Percentiles rank a stretch among this genome's conserved stretches.
These are phyloP conservation scores for Helobdella robusta DNA, from an alignment of 2,888 invertebrate genomes.

Conservation along the genomic window DNA sequence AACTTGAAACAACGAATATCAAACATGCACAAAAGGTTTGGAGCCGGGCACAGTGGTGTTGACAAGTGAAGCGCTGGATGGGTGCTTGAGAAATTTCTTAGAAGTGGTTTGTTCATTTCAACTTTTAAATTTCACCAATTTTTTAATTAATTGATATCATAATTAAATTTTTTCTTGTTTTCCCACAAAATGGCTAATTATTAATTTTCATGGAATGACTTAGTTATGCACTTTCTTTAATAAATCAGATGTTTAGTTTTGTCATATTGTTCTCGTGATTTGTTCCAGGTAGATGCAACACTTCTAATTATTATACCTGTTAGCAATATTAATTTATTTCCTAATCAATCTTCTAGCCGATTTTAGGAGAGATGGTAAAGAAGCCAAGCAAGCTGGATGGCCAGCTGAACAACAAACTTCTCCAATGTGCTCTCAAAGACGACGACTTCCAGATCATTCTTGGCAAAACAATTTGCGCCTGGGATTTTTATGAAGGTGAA, in stretches of 20 bases:
- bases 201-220: not conserved
- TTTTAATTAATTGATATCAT: too few species aligned
- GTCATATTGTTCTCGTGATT: not conserved
- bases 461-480: constrained; percentile 90
- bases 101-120: constrained; percentile 61
- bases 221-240: not conserved
- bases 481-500: constrained; percentile 80
- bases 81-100: constrained; percentile 67
- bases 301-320: too few species aligned
- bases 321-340: not conserved
- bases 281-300: too few species aligned
- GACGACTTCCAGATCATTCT: constrained; percentile 60
- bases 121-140: too few species aligned
- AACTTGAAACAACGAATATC: too few species aligned
- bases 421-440: constrained; percentile 59
- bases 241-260: not conserved
- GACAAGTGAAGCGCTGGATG: constrained; percentile 82
- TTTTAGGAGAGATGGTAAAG: constrained; percentile 43
- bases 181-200: not conserved
- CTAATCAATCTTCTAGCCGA: constrained; percentile 36
- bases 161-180: too few species aligned
- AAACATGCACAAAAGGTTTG: constrained; percentile 49
- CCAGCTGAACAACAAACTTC: constrained; percentile 68
- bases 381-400: constrained; percentile 74
- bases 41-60: constrained; percentile 70